Conservation (phyloP, 2,888 invertebrate species). For the Mythimna impura region DNA sequence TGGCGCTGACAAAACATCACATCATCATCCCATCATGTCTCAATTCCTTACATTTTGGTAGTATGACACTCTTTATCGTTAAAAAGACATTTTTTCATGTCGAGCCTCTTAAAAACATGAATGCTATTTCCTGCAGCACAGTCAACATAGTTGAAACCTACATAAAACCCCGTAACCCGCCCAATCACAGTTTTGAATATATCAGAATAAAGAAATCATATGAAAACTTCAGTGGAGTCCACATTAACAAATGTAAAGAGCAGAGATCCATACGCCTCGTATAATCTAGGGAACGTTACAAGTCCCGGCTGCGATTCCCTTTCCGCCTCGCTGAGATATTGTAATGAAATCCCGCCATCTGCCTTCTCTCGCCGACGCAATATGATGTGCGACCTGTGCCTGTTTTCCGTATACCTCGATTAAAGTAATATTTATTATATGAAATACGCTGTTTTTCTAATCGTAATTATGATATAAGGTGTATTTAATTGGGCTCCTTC, state of each 20-base stretch:
- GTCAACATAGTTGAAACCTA: background rate
- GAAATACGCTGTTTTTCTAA: slow-evolving; percentile 48
- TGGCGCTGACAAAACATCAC: background rate
- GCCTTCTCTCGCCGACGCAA: slow-evolving; percentile 84
- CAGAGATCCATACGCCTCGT: slow-evolving; percentile 79
- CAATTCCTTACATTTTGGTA: too few species aligned
- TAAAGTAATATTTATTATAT: slow-evolving; percentile 71
- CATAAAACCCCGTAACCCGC: background rate
- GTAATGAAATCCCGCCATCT: slow-evolving; percentile 89
- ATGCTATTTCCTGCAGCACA: background rate
- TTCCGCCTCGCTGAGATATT: slow-evolving; percentile 85
- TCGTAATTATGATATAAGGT: slow-evolving; percentile 47
- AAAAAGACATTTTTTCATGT: background rate
- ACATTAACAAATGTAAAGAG: slow-evolving; percentile 75
- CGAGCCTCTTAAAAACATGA: background rate
- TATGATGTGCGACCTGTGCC: slow-evolving; percentile 80
- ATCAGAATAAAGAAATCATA: slow-evolving; percentile 49
- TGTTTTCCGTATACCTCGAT: slow-evolving; percentile 78
- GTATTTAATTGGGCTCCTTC: slow-evolving; percentile 26
- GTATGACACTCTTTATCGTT: too few species aligned
- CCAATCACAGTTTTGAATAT: slow-evolving; percentile 24
- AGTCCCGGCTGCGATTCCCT: slow-evolving; percentile 82
- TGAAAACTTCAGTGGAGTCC: slow-evolving; percentile 62
- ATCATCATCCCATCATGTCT: too few species aligned
- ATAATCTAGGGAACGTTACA: slow-evolving; percentile 82